phyloP scores from a whole-genome alignment of 2,888 invertebrate genomes.

The Chrysolina haemoptera region DNA sequence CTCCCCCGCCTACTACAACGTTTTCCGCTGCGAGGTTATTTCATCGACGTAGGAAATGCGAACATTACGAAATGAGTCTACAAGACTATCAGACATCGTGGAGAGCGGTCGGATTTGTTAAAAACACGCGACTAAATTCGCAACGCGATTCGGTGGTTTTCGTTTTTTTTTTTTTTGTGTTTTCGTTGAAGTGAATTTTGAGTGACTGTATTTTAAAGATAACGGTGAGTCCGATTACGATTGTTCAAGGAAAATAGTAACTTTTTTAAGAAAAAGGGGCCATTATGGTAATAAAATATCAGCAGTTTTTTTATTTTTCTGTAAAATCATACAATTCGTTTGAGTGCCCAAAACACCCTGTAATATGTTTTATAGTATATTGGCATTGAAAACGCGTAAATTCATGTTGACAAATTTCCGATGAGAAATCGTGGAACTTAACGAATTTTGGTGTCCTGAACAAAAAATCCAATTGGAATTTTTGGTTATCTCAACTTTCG shows the following conservation, averaged over 20 bases:
- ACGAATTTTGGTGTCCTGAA: no score
- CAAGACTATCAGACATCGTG: not conserved
- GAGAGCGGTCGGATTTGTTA: not conserved
- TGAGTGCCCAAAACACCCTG: no score
- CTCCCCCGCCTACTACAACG: conserved; percentile 29
- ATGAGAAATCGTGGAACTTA: no score
- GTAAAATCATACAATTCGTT: no score
- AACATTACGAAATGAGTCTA: not conserved
- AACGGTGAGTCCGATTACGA: not conserved
- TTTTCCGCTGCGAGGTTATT: not conserved
- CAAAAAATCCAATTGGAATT: no score
- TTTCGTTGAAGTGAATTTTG: not conserved
- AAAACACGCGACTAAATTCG: not conserved
- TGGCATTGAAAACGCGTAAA: no score
- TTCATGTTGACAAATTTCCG: no score
- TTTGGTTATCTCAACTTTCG: no score
- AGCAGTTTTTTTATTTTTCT: no score
- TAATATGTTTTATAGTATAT: no score
- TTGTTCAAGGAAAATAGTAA: no score
- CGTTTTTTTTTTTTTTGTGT: conserved; percentile 2
- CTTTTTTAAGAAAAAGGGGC: not conserved
- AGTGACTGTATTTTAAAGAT: conserved; percentile 13
- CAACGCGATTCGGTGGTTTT: not conserved
- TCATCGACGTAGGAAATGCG: not conserved
- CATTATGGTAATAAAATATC: no score